Evolutionary conservation across 2,113 vertebrate genomes (phyloP), one percentile per base, ranked within the genome.

Genomic region (Platanista minor): DNA sequence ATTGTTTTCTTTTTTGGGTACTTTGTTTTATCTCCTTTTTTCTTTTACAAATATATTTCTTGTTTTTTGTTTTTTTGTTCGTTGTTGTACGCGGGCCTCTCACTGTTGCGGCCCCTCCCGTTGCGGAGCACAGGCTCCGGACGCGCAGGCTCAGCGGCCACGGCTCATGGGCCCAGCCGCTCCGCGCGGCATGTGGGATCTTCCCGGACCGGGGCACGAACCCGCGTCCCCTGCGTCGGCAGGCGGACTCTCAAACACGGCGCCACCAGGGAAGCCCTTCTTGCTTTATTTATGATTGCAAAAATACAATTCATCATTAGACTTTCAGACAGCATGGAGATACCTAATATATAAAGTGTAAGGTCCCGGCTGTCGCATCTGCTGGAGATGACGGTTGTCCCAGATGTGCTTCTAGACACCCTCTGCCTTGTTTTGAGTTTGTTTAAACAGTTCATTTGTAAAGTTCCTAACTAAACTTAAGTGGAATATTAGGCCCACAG

Each of bases 211-310:
- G n/a, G n/a, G n/a, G n/a, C n/a, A n/a, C n/a, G n/a, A n/a, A n/a
- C n/a, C n/a, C n/a, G n/a, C n/a, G n/a, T n/a, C n/a, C n/a, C n/a
- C n/a, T n/a, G n/a, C n/a, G n/a, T n/a, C n/a, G n/a, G n/a, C n/a
- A n/a, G n/a, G n/a, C n/a, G n/a, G n/a, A n/a, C n/a, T n/a, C n/a
- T n/a, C n/a, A n/a, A n/a, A n/a, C n/a, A n/a, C n/a, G n/a, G n/a
- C n/a, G n/a, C n/a, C n/a, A n/a, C n/a, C n/a, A n/a, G n/a, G n/a
- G n/a, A n/a, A n/a, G n/a, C n/a, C n/a, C n/a, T 39, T 84, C 46
- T 87, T 94, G 39, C 15, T 59, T 84, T 94, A 92, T 90, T 82
- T 61, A 67, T 87, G 82, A 71, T 95, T 46, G 57, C 31, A 90
- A 75, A 94, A 80, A 72, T 87, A 29, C 29, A 59, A 12, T 36